Evolutionary conservation across 2,888 invertebrate species (phyloP), one percentile per base, ranked within the genome.

Genomic region (Acholoe squamosa): DNA sequence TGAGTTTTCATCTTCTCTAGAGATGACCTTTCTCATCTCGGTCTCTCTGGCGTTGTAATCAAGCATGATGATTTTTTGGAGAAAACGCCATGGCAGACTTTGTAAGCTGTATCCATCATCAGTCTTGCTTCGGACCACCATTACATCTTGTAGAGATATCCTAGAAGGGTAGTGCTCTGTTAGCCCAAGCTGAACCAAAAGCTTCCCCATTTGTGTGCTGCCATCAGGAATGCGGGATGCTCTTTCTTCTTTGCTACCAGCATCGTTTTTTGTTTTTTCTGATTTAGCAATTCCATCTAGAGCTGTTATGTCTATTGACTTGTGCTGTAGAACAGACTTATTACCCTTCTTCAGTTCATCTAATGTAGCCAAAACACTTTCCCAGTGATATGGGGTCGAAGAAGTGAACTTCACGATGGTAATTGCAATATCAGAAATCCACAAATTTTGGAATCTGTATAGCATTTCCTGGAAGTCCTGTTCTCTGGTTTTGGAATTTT

Each of bases 141-240:
- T 80, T 16, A 80, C 80, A 80, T 80, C 80, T 25, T 80, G 80
- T 10, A 80, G 34, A 10, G 80, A 80, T 3, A 80, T 80, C 22
- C 43, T 80, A n/a, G 33, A 33, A 3, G 43, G 80, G 43, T 80
- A 80, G 34, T 43, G 33, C 7, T 80, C 19, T 16, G 22, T 80
- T 0, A 80, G 80, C 0, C 80, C 80, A 5, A 80, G 80, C 33
- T 16, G 33, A 22, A 33, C 1, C 22, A 80, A 43, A 19, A 34
- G 19, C 43, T 43, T 80, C 1, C 80, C 80, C 22, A n/a, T 34
- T 34, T 33, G 34, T 1, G 80, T 34, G 7, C n/a, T n/a, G 3
- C 22, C 43, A 80, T 80, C 19, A 0, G 80, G 80, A 43, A 43
- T 14, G 3, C 5, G 16, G 16, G 76, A 28, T 28, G 14, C 19